Percentiles rank a stretch among this genome's conserved stretches.
Evolutionary conservation across 2,113 vertebrate species (phyloP).

Genomic region (Tetrax tetrax): DNA sequence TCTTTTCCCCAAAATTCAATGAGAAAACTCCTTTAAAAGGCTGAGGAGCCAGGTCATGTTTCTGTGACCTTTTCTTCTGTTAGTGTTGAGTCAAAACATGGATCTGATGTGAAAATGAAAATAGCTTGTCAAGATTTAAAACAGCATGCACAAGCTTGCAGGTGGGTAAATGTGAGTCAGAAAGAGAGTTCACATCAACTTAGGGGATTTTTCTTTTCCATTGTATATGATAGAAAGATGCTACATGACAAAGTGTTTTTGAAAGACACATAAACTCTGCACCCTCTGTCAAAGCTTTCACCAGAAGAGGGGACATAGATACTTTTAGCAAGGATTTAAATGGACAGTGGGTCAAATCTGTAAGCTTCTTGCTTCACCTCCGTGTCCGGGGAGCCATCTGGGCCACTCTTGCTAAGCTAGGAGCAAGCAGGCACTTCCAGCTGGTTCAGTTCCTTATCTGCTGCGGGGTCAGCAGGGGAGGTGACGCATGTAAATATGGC

Average conservation of each 20-base stretch:
- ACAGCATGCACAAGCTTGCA: not conserved
- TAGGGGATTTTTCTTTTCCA: not conserved
- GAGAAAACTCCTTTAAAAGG: not conserved
- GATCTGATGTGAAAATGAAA: slow-evolving; percentile 36
- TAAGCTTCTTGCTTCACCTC: not conserved
- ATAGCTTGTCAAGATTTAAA: not conserved
- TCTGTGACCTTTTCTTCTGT: slow-evolving; percentile 16
- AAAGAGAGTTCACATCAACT: not conserved
- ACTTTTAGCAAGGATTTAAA: not conserved
- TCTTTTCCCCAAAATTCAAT: not conserved
- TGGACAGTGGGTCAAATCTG: not conserved
- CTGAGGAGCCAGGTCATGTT: not conserved
- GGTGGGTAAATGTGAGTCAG: slow-evolving; percentile 6
- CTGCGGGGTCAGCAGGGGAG: not conserved
- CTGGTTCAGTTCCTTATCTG: not conserved
- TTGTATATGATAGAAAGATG: not conserved
- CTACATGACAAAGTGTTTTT: not conserved
- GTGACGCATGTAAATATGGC: not conserved
- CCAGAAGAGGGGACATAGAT: not conserved
- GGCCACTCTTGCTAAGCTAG: not conserved
- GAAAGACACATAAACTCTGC: not conserved
- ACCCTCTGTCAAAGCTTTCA: not conserved
- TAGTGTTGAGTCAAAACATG: slow-evolving; percentile 20
- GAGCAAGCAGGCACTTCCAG: not conserved
- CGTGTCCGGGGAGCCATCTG: not conserved